These are phyloP conservation scores for Scortum barcoo DNA, from an alignment of 2,113 vertebrate genomes.

Conservation along the genomic window DNA sequence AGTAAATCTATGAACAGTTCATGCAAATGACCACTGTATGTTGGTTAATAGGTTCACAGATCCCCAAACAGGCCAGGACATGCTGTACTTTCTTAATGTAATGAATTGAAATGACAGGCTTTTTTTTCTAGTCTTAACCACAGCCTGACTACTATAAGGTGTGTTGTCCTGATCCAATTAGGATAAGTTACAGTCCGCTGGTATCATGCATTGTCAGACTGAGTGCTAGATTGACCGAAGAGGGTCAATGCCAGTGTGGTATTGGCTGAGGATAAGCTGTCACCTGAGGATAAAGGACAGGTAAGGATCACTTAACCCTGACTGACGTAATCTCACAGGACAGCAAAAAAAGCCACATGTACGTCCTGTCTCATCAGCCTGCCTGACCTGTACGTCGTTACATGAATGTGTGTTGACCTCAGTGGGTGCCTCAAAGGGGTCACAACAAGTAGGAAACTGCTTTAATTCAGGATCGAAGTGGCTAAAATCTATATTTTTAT, in stretches of 20 bases:
- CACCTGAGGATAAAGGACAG: slow-evolving; percentile 55
- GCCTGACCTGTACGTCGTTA: too few relatives aligned
- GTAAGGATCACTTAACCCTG: slow-evolving; percentile 38
- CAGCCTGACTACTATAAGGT: background rate
- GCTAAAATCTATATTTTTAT: background rate
- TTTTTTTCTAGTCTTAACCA: background rate
- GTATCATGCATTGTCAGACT: slow-evolving; percentile 32
- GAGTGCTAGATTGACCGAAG: slow-evolving; percentile 26
- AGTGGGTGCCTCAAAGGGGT: background rate
- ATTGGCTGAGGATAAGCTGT: slow-evolving; percentile 29
- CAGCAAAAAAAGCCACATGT: too few relatives aligned
- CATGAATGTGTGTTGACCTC: too few relatives aligned
- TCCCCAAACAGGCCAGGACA: background rate
- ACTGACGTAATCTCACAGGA: slow-evolving; percentile 4
- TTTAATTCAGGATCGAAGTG: background rate
- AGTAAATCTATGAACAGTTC: background rate
- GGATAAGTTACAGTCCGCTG: slow-evolving; percentile 35
- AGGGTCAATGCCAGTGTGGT: slow-evolving; percentile 22
- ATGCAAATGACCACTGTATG: background rate
- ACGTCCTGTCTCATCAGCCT: too few relatives aligned
- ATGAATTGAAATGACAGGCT: background rate
- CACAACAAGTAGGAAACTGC: background rate
- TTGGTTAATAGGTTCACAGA: background rate
- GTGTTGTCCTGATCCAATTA: slow-evolving; percentile 38
- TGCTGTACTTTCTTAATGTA: background rate